Evolutionary conservation across 2,797 vertebrate genomes (phyloP).

Genomic region (Falco columbarius): DNA sequence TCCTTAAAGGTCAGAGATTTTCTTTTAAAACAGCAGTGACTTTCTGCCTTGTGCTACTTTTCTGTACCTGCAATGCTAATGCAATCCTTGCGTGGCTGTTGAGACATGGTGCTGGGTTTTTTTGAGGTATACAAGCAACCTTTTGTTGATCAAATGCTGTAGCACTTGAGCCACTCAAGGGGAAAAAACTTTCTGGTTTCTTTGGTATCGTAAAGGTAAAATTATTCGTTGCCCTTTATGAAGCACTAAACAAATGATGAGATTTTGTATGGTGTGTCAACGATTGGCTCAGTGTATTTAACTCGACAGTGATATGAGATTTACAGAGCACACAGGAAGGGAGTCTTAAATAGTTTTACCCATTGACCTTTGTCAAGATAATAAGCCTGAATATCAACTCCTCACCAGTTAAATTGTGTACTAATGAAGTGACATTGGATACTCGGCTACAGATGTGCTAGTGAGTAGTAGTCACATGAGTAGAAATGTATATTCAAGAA

Average conservation of each 20-base stretch:
- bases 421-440: background rate
- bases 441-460: background rate
- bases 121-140: constrained; percentile 10
- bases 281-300: constrained; percentile 49
- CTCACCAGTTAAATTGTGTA: background rate
- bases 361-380: constrained; percentile 47
- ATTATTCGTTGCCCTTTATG: constrained; percentile 60
- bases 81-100: background rate
- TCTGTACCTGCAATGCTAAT: background rate
- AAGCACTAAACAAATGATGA: constrained; percentile 28
- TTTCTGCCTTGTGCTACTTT: background rate
- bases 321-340: constrained; percentile 43
- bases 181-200: constrained; percentile 16
- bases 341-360: constrained; percentile 24
- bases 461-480: background rate
- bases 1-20: background rate
- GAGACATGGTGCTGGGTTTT: background rate
- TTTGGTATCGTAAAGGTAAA: constrained; percentile 47
- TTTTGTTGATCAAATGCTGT: constrained; percentile 39
- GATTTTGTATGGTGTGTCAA: constrained; percentile 25
- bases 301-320: background rate
- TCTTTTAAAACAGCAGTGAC: background rate
- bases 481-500: background rate
- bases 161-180: constrained; percentile 39
- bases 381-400: constrained; percentile 19